Conservation (phyloP, 1,140 invertebrate species). For the Aradophagus sp. region DNA sequence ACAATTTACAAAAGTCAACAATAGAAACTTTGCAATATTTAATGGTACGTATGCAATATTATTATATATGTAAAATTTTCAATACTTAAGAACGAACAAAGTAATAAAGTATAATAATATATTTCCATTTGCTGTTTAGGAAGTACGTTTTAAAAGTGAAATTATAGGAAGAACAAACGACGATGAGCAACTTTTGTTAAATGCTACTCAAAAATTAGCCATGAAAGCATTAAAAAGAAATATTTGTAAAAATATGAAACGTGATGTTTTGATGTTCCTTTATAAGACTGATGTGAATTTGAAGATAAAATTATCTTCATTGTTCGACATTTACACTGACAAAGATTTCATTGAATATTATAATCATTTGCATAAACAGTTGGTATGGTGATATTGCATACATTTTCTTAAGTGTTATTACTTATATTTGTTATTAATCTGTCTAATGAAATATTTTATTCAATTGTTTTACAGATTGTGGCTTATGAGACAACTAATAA, state of each 20-base stretch:
- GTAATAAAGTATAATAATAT: too few species aligned
- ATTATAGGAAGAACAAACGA: too few species aligned
- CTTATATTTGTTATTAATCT: constrained; percentile 3
- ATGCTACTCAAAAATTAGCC: constrained; percentile 12
- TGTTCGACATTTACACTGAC: constrained; percentile 24
- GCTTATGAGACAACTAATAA: constrained; percentile 13
- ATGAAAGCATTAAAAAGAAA: constrained; percentile 10
- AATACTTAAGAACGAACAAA: too few species aligned
- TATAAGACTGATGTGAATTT: constrained; percentile 10
- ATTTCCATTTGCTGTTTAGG: too few species aligned
- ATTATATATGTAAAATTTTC: too few species aligned
- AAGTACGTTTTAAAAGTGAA: too few species aligned
- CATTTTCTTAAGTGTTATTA: too few species aligned
- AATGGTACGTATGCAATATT: constrained; percentile 23
- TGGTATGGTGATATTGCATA: too few species aligned
- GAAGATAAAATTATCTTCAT: constrained; percentile 8
- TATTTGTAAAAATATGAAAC: constrained; percentile 16
- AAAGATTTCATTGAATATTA: constrained; percentile 22
- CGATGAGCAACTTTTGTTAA: constrained; percentile 4
- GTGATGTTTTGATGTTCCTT: constrained; percentile 14
- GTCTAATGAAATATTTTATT: too few species aligned
- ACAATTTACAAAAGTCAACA: constrained; percentile 6
- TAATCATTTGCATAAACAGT: constrained; percentile 11
- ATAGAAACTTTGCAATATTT: constrained; percentile 3
- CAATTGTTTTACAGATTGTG: constrained; percentile 20